Base-by-base conservation (phyloP, 2,797 vertebrate species). In the Ctenosaura bakeri region DNA sequence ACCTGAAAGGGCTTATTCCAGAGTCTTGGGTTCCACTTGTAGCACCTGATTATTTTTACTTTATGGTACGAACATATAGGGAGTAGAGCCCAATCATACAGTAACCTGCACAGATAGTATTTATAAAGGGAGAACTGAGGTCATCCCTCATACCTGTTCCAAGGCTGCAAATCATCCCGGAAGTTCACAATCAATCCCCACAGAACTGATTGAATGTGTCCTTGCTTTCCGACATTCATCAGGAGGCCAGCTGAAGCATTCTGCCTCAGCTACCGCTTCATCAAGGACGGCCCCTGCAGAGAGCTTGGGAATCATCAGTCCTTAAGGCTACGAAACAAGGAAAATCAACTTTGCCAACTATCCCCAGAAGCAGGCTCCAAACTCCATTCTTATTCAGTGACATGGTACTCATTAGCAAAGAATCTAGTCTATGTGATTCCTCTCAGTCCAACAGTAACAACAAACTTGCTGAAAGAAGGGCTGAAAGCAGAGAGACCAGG, bases 21-120 rank as follows among this genome's bases (percentile, higher is more conserved):
- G 59, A 87, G 78, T 64, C 42, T 88, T 62, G n/a, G 20, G 62
- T 54, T 26, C 87, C 38, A 64, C 62, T 88, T 20, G n/a, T 38
- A 42, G 13, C 77, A 42, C 54, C 35, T 88, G 29, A 69, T 69
- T 50, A 79, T 52, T n/a, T 69, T 81, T 38, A 24, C 52, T 56
- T 71, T 64, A 56, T 2, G 7, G 50, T 32, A 69, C 26, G 50
- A 71, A 88, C 29, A 35, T n/a, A 18, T 50, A 50, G 46, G 46
- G 42, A 50, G 26, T 29, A 84, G 78, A 46, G 87, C 7, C 22
- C 3, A n/a, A n/a, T 71, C 3, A 29, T 54, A 71, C 26, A 81
- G 64, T 80, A 56, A 81, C 35, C 35, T 56, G 26, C 35, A 42
- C 20, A 66, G 64, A 5, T 69, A 3, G 10, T 69, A 56, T 88